Conservation (phyloP, 2,888 invertebrate species). For the Dasypogon diadema region DNA sequence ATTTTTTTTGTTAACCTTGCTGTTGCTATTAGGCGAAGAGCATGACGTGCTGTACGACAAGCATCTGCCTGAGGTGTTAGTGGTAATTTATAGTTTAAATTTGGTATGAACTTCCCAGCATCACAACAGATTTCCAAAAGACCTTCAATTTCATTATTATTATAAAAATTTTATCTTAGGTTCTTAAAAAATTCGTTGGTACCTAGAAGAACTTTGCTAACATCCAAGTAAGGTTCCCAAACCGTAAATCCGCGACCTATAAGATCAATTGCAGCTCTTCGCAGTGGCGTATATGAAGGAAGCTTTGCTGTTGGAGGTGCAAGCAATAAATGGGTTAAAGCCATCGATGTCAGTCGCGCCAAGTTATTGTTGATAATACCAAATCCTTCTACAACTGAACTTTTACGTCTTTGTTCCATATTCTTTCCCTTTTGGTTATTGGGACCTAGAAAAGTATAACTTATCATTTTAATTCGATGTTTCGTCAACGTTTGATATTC, state of each 20-base stretch:
- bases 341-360: constrained; percentile 92
- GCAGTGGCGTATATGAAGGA: constrained; percentile 91
- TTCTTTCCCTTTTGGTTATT: constrained; percentile 51
- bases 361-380: constrained; percentile 89
- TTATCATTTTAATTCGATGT: too few relatives aligned
- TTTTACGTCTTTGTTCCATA: constrained; percentile 74
- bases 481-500: too few relatives aligned
- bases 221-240: constrained; percentile 98
- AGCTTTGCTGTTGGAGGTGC: constrained; percentile 86
- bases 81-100: constrained; percentile 94
- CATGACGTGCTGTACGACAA: constrained; percentile 96
- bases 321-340: constrained; percentile 90
- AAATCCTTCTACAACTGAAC: constrained; percentile 87
- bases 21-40: constrained; percentile 94
- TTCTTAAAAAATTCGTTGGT: too few relatives aligned
- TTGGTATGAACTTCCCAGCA: constrained; percentile 90
- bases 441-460: too few relatives aligned
- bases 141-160: too few relatives aligned
- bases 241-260: constrained; percentile 97
- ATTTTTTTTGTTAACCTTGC: constrained; percentile 74
- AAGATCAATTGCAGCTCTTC: constrained; percentile 96
- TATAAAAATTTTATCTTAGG: too few relatives aligned
- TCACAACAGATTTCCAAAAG: constrained; percentile 94
- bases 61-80: constrained; percentile 96
- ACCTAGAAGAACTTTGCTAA: constrained; percentile 80